Conservation (phyloP, 2,888 invertebrate genomes). For the Marronus borbonicus region DNA sequence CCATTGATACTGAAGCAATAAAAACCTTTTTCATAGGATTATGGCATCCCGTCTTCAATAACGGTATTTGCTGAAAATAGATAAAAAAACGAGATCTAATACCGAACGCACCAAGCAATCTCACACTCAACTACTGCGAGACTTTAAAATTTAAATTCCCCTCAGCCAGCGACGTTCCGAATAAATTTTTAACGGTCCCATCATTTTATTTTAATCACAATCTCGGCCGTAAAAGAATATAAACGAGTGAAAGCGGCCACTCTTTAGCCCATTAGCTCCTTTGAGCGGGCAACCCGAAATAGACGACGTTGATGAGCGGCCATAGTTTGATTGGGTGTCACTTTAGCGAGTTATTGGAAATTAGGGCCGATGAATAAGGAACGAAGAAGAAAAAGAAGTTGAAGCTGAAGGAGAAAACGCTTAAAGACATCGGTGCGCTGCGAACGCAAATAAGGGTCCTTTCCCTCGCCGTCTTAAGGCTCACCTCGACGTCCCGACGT, state of each 20-base stretch:
- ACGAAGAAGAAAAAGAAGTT: neutral
- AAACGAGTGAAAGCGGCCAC: conserved; percentile 58
- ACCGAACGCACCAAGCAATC: no score
- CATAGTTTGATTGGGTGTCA: conserved; percentile 63
- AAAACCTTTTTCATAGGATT: no score
- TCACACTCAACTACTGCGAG: no score
- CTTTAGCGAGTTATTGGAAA: conserved; percentile 61
- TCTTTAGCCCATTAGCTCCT: conserved; percentile 67
- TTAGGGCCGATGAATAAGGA: conserved; percentile 51
- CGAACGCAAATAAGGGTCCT: conserved; percentile 66
- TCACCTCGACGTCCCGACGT: conserved; percentile 26
- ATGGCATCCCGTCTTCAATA: no score
- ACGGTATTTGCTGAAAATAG: no score
- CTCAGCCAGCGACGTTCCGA: no score
- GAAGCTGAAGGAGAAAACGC: conserved; percentile 48
- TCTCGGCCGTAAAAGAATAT: neutral
- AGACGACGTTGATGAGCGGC: conserved; percentile 58
- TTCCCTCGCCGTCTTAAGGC: conserved; percentile 53
- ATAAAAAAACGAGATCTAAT: no score
- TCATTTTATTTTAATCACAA: neutral
- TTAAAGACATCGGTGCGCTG: conserved; percentile 58
- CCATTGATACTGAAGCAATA: no score
- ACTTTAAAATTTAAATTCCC: no score
- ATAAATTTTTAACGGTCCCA: no score
- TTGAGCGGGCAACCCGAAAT: conserved; percentile 49